A percentile compares a stretch with the other conserved stretches of the same genome.
Conservation (phyloP, 2,797 vertebrate species). For the Graptemys geographica region DNA sequence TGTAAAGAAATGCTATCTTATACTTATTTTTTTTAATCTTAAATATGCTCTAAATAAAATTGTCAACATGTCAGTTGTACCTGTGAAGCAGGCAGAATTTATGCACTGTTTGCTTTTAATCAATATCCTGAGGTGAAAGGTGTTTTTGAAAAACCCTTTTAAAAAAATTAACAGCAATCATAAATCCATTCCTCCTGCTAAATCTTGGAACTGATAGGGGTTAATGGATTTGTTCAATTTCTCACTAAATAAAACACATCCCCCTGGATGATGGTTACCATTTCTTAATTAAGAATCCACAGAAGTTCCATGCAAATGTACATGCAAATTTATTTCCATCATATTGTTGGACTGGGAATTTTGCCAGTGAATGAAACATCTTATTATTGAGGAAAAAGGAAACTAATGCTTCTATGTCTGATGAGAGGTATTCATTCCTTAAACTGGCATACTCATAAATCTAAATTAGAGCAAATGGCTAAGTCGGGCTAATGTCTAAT, state of each 20-base stretch:
- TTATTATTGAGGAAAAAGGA: slow-evolving; percentile 64
- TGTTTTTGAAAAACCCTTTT: slow-evolving; percentile 46
- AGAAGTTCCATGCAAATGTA: slow-evolving; percentile 71
- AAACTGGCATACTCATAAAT: slow-evolving; percentile 76
- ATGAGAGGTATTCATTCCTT: slow-evolving; percentile 74
- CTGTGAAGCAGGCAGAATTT: slow-evolving; percentile 35
- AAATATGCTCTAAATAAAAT: slow-evolving; percentile 26
- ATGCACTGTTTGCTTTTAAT: slow-evolving; percentile 46
- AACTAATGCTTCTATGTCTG: slow-evolving; percentile 68
- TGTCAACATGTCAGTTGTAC: slow-evolving; percentile 49
- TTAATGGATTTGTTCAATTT: slow-evolving; percentile 76
- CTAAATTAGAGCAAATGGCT: slow-evolving; percentile 72
- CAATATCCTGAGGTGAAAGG: slow-evolving; percentile 61
- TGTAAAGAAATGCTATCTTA: neutral
- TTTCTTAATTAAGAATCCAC: slow-evolving; percentile 79
- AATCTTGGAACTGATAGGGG: slow-evolving; percentile 59
- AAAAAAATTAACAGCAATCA: slow-evolving; percentile 66
- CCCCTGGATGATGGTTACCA: slow-evolving; percentile 60
- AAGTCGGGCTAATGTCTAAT: slow-evolving; percentile 66
- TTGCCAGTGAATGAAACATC: slow-evolving; percentile 79
- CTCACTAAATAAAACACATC: slow-evolving; percentile 68
- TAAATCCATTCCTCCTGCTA: slow-evolving; percentile 67
- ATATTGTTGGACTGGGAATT: slow-evolving; percentile 78
- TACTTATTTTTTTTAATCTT: neutral
- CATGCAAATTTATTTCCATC: slow-evolving; percentile 77